Base-by-base conservation (phyloP, 2,113 vertebrate genomes). In the Lagopus muta region DNA sequence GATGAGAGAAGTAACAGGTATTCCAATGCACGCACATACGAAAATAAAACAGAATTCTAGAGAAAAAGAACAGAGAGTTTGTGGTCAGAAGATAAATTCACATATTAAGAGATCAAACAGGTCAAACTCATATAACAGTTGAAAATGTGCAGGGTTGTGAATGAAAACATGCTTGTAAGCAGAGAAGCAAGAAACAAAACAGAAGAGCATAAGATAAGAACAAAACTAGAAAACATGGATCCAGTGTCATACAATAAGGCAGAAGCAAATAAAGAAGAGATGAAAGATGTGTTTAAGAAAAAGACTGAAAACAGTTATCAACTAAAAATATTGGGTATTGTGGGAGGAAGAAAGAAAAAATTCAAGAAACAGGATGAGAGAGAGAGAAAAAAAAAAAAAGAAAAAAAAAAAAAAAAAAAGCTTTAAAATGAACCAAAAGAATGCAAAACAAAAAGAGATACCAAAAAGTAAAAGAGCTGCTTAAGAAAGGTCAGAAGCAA, bases 281-380 rank as follows among this genome's bases (percentile, higher is more conserved):
- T 6, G 61, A 32, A 79, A 72, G 82, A 28, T 0, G 0, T 16
- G 10, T 11, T 0, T 28, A 67, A 62, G 54, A 86, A 16, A 14
- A 78, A 79, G 5, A 50, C 22, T 48, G 25, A 61, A 48, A 75
- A 62, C 42, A 82, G 43, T 50, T 18, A 73, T 4, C 19, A 81
- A 36, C 2, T 21, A 16, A 90, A 82, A 85, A 91, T 32, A 74
- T 1, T 25, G 5, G n/a, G 10, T 13, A 40, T 83, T 60, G 12
- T 2, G 6, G 2, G 3, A 18, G 2, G 3, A 21, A 78, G 8
- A 55, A 11, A 73, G 24, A 77, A 88, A 66, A 71, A 2, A 28
- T 22, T 70, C 12, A 75, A 58, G 30, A 52, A 52, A 50, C 11
- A 8, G 13, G 10, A 20, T 7, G 4, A 0, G 0, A 5, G 22